phyloP scores from a whole-genome alignment of 2,113 vertebrate genomes.

The Ciconia maguari region DNA sequence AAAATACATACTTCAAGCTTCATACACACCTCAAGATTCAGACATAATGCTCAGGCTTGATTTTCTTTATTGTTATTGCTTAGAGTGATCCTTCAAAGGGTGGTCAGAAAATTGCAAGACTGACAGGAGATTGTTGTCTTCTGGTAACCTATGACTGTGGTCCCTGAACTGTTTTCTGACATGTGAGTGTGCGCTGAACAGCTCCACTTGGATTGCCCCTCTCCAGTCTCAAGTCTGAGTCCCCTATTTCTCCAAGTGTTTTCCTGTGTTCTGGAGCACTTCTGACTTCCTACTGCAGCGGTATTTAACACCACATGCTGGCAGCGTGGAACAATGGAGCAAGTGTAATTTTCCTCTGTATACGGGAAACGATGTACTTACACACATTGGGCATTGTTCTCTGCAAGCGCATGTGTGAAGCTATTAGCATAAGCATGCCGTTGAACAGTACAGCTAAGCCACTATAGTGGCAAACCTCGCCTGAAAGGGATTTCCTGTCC shows the following conservation, averaged over 20 bases:
- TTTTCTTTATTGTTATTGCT: background rate
- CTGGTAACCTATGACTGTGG: background rate
- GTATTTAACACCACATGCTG: background rate
- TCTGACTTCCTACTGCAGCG: background rate
- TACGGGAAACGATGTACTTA: background rate
- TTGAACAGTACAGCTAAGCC: background rate
- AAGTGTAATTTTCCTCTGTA: background rate
- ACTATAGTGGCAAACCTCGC: background rate
- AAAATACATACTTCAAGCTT: background rate
- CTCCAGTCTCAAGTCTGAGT: background rate
- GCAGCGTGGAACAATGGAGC: background rate
- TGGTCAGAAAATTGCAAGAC: background rate
- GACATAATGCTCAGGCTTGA: background rate
- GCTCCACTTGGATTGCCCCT: background rate
- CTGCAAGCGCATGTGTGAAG: background rate
- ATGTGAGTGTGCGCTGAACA: accelerated
- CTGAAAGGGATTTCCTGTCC: background rate
- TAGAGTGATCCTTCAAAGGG: background rate
- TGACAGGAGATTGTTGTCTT: background rate
- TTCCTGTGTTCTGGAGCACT: background rate
- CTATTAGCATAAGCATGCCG: background rate
- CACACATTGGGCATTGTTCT: background rate
- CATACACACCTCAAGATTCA: background rate
- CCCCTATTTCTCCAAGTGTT: background rate
- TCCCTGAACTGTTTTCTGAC: background rate